Percentiles rank a stretch among this genome's conserved stretches.
These are phyloP conservation scores for Henricia sp. DNA, from an alignment of 53 echinoderm and acorn worm species.

Conservation along the genomic window DNA sequence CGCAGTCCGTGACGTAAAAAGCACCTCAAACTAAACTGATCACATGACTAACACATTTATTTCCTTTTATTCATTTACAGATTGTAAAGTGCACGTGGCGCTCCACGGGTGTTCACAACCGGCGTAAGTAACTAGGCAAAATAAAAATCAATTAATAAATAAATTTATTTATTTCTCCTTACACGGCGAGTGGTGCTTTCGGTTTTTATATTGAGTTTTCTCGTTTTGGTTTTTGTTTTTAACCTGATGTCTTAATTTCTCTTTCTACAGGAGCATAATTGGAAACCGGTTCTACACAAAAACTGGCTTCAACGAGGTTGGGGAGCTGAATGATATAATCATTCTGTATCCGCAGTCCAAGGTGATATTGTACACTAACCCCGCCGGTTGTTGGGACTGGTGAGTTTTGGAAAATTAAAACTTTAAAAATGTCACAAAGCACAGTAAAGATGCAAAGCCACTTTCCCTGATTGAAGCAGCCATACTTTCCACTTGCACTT, in stretches of 20 bases:
- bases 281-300: constrained; percentile 11
- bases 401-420: constrained; percentile 57
- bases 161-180: too few relatives aligned
- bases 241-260: background rate
- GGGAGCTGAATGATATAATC: constrained; percentile 83
- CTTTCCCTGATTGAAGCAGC: too few relatives aligned
- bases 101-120: constrained; percentile 78
- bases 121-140: constrained; percentile 49
- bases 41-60: too few relatives aligned
- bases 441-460: background rate
- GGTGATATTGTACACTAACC: constrained; percentile 12
- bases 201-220: too few relatives aligned
- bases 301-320: constrained; percentile 88
- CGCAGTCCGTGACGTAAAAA: too few relatives aligned
- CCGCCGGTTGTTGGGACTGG: constrained; percentile 90
- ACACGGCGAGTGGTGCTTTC: too few relatives aligned
- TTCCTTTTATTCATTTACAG: constrained; percentile 46
- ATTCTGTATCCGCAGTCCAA: constrained; percentile 84
- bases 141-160: background rate
- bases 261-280: constrained; percentile 29
- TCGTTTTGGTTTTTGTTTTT: background rate
- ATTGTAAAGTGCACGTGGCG: constrained; percentile 78
- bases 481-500: too few relatives aligned
- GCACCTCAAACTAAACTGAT: too few relatives aligned
- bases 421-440: background rate